Evolutionary conservation across 2,888 invertebrate genomes (phyloP).

Genomic region (Spilarctia lutea): DNA sequence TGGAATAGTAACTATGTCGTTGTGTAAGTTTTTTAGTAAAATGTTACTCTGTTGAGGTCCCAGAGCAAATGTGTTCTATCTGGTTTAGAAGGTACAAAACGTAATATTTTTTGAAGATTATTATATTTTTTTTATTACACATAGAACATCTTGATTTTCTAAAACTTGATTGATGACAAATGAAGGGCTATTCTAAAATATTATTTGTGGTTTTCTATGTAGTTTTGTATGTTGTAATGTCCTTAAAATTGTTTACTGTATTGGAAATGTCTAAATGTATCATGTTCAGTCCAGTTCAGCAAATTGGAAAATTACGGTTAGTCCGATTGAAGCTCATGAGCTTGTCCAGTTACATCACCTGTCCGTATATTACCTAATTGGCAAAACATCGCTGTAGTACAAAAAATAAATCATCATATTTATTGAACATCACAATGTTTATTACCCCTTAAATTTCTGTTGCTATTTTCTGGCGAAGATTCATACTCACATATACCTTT

Average conservation of each 20-base stretch:
- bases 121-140: neutral
- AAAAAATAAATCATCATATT: neutral
- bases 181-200: neutral
- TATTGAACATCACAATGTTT: neutral
- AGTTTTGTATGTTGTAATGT: no score
- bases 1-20: neutral
- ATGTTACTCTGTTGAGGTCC: neutral
- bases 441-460: neutral
- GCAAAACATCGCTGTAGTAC: neutral
- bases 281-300: constrained; percentile 19
- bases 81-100: neutral
- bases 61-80: neutral
- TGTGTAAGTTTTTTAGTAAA: neutral
- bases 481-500: neutral
- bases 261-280: constrained; percentile 20
- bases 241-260: constrained; percentile 13
- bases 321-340: constrained; percentile 16
- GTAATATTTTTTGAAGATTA: neutral
- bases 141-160: neutral
- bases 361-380: constrained; percentile 4
- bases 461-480: neutral
- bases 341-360: constrained; percentile 8
- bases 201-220: neutral
- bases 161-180: neutral
- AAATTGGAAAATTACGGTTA: constrained; percentile 22